Evolutionary conservation across 1,140 invertebrate genomes (phyloP).

Genomic region (Gryon sp.): DNA sequence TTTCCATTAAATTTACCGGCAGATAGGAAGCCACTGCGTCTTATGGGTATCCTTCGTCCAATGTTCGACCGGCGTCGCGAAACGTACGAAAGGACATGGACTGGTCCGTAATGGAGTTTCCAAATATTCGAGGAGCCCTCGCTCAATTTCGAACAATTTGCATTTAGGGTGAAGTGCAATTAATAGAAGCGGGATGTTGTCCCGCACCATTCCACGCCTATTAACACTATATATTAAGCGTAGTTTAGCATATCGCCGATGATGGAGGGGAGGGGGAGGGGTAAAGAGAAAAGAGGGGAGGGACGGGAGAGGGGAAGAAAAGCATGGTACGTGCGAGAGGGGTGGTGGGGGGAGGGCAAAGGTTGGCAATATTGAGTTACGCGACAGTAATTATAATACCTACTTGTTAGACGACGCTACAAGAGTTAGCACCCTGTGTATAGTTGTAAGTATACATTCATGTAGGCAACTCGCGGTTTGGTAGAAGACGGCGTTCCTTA

Average conservation of each 20-base stretch:
- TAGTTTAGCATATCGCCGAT: constrained; percentile 75
- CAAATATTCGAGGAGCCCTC: constrained; percentile 80
- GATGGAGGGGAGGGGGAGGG: constrained; percentile 39
- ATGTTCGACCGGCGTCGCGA: constrained; percentile 51
- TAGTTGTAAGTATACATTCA: constrained; percentile 48
- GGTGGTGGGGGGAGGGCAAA: constrained; percentile 57
- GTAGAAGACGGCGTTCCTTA: constrained; percentile 38
- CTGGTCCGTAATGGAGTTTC: constrained; percentile 79
- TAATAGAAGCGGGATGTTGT: constrained; percentile 79
- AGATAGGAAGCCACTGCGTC: constrained; percentile 55
- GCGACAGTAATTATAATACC: constrained; percentile 78
- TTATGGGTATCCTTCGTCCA: constrained; percentile 57
- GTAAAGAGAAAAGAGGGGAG: too few species aligned
- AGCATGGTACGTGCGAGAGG: constrained; percentile 9
- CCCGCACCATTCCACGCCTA: constrained; percentile 77
- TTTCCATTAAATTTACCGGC: constrained; percentile 58
- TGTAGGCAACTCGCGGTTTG: constrained; percentile 52
- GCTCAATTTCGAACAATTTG: constrained; percentile 80
- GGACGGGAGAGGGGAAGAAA: too few species aligned
- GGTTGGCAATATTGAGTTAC: constrained; percentile 75
- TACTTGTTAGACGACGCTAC: constrained; percentile 76
- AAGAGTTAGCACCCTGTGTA: constrained; percentile 46
- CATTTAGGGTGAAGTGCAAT: constrained; percentile 80
- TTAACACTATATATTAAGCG: constrained; percentile 79
- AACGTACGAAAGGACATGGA: constrained; percentile 73